A percentile compares a stretch with the other conserved stretches of the same genome.
These are phyloP conservation scores for Pachycephala philippinensis DNA, from an alignment of 2,113 vertebrate species.

Conservation along the genomic window DNA sequence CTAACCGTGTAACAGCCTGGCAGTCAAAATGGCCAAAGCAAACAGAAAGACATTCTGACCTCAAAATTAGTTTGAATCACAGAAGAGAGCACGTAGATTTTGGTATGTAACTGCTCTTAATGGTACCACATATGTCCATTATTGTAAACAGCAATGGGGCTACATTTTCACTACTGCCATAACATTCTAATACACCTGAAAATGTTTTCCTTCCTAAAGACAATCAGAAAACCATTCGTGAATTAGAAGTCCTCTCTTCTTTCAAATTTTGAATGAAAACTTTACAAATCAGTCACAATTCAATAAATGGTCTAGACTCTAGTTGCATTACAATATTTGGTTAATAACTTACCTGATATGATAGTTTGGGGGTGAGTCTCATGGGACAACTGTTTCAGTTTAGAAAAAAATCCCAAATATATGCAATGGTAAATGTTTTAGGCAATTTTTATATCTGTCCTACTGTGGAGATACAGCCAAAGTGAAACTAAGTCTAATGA, in stretches of 20 bases:
- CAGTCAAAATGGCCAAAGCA: background rate
- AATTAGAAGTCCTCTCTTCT: background rate
- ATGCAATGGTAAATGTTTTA: background rate
- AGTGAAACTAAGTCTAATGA: background rate
- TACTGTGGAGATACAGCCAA: background rate
- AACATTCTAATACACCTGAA: background rate
- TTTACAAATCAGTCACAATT: background rate
- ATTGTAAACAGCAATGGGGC: background rate
- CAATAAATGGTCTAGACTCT: background rate
- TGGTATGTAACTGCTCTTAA: background rate
- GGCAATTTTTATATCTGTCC: background rate
- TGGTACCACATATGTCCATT: background rate
- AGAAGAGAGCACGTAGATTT: background rate
- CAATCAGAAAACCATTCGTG: background rate
- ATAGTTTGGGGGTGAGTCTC: background rate
- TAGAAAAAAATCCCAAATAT: background rate
- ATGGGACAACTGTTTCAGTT: background rate
- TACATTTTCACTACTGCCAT: background rate
- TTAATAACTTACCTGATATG: background rate
- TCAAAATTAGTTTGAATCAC: background rate
- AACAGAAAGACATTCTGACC: background rate
- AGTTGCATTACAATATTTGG: background rate
- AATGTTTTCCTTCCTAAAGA: background rate
- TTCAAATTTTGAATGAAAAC: background rate
- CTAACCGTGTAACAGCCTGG: background rate